phyloP scores from a whole-genome alignment of 2,888 invertebrate species.

The Carcina quercana region DNA sequence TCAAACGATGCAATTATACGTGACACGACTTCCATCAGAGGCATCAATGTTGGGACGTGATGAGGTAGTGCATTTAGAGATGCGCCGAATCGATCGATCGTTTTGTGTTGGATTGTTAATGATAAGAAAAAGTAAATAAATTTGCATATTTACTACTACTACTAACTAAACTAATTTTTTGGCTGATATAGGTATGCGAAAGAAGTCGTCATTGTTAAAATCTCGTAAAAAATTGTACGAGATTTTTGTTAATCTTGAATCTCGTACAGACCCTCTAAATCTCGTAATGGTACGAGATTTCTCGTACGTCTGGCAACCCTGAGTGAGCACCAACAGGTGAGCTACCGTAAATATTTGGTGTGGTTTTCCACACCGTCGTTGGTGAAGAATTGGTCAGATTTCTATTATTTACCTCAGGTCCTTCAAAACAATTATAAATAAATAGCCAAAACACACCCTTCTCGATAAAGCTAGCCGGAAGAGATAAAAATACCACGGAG shows the following conservation, averaged over 20 bases:
- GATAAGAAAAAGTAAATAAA: conserved; percentile 1
- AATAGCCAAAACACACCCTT: too few relatives aligned
- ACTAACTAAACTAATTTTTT: conserved; percentile 1
- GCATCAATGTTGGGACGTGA: conserved; percentile 8
- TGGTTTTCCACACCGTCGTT: too few relatives aligned
- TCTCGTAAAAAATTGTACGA: conserved; percentile 1
- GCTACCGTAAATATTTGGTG: too few relatives aligned
- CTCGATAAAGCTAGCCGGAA: too few relatives aligned
- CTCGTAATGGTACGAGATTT: too few relatives aligned
- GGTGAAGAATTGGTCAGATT: too few relatives aligned
- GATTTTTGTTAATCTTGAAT: conserved; percentile 1
- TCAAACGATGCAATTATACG: conserved; percentile 6
- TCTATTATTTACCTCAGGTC: too few relatives aligned
- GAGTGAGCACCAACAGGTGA: too few relatives aligned
- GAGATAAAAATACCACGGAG: too few relatives aligned
- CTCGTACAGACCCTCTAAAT: conserved; percentile 1
- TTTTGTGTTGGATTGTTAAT: conserved; percentile 1
- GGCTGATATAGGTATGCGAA: conserved; percentile 1
- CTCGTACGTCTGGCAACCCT: conserved; percentile 1
- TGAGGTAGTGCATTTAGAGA: conserved; percentile 1
- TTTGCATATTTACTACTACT: conserved; percentile 1
- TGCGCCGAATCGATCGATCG: background rate
- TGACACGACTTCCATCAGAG: conserved; percentile 7
- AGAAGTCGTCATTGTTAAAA: conserved; percentile 1
- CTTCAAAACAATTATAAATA: too few relatives aligned